Evolutionary conservation across 2,888 invertebrate species (phyloP), one percentile per base, ranked within the genome.

Genomic region (Yponomeuta cagnagella): DNA sequence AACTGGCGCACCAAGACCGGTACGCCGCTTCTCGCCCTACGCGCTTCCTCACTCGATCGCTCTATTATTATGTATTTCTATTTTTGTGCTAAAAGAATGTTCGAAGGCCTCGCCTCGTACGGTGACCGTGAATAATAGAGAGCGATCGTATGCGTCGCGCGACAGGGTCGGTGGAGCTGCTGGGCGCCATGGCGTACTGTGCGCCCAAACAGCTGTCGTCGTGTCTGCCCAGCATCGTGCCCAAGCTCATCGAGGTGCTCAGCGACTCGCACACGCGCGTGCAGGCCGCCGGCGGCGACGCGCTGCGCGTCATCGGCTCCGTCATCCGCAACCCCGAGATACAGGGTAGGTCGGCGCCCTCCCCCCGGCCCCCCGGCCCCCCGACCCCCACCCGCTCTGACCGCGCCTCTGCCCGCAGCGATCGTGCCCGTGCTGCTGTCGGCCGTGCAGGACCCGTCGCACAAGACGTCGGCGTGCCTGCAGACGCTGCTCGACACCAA

Each of bases 291-390:
- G 98, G 98, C 15, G 97, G 97, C 0, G 98, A 98, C 86, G 99
- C 99, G 52, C 93, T 99, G 37, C 96, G 96, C 84, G 97, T 98
- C 78, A 99, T 99, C 82, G 99, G 99, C 68, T 98, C 98, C 64
- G 99, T 99, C 74, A 99, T 99, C 75, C 94, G 98, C 77, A 99
- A 99, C 93, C 99, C 99, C 0, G 99, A 99, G 93, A 99, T 99
- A 80, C 98, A 98, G 93, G 95, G 95, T 95, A 58, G 52, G 8
- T 30, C 12, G 1, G 12, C 3, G 31, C 31, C 67, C 23, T 43
- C 67, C 67, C 33, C 67, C 8, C 10, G 23, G 23, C 48, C 33
- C 5, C 31, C 6, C 37, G 5, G 2, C 4, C 2, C 2, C 23
- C 23, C 23, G 23, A 0, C 23, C 23, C 23, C 23, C 23, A 1